Evolutionary conservation across 2,797 vertebrate species (phyloP).

Genomic region (Prionace glauca): DNA sequence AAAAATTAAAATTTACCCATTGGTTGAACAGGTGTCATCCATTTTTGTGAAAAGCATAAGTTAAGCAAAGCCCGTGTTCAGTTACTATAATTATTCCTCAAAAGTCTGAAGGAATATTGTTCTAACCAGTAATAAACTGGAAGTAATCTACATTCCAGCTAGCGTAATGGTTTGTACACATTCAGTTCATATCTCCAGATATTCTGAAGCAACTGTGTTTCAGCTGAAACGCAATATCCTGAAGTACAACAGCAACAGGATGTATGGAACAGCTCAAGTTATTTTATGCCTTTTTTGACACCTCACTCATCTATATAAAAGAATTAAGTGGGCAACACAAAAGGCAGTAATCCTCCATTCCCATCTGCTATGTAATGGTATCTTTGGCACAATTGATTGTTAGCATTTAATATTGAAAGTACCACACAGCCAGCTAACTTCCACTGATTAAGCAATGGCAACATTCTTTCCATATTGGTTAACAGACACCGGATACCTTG

Average conservation of each 20-base stretch:
- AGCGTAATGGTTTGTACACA: background rate
- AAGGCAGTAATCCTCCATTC: background rate
- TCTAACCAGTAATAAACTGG: background rate
- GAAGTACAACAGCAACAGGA: background rate
- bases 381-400: background rate
- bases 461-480: background rate
- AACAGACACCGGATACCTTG: background rate
- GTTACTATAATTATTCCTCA: background rate
- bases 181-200: background rate
- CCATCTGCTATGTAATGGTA: background rate
- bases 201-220: background rate
- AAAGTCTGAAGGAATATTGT: background rate
- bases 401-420: background rate
- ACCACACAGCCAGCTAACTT: background rate
- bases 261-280: background rate
- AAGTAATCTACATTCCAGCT: background rate
- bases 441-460: background rate
- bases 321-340: constrained; percentile 36
- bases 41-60: constrained; percentile 74
- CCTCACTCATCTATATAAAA: constrained; percentile 1
- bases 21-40: constrained; percentile 93
- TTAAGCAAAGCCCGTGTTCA: constrained; percentile 43
- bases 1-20: constrained; percentile 70
- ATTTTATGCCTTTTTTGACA: constrained; percentile 40
- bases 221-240: constrained; percentile 13